phyloP scores from a whole-genome alignment of 2,888 invertebrate genomes.

The Caenorhabditis japonica region DNA sequence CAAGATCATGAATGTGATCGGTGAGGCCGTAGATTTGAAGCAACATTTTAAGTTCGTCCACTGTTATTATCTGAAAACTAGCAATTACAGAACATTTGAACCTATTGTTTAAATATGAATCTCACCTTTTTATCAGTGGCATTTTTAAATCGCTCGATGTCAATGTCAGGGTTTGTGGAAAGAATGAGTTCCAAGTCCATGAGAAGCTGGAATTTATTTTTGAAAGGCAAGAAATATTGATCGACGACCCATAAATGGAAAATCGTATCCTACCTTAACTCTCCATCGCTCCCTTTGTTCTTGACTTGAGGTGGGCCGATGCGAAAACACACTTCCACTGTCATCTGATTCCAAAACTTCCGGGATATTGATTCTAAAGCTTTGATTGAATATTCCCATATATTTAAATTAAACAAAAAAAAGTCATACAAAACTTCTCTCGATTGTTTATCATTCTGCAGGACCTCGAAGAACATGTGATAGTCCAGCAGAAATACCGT shows the following conservation, averaged over 20 bases:
- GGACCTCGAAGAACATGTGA: constrained; percentile 25
- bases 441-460: constrained; percentile 35
- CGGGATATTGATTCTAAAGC: constrained; percentile 41
- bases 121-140: constrained; percentile 50
- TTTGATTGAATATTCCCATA: too few species aligned
- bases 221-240: too few species aligned
- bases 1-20: constrained; percentile 40
- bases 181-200: constrained; percentile 47
- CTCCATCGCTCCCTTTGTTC: constrained; percentile 49
- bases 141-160: constrained; percentile 50
- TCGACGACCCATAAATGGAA: too few species aligned
- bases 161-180: constrained; percentile 39
- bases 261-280: constrained; percentile 33
- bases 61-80: constrained; percentile 19
- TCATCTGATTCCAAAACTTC: constrained; percentile 52
- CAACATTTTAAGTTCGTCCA: constrained; percentile 47
- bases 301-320: constrained; percentile 44
- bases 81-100: neutral
- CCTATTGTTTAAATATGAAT: neutral
- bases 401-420: too few species aligned
- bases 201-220: constrained; percentile 19
- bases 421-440: constrained; percentile 47
- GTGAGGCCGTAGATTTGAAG: constrained; percentile 53
- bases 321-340: constrained; percentile 37
- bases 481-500: constrained; percentile 20